phyloP scores from a whole-genome alignment of 2,888 invertebrate species.

The Leuctra nigra region DNA sequence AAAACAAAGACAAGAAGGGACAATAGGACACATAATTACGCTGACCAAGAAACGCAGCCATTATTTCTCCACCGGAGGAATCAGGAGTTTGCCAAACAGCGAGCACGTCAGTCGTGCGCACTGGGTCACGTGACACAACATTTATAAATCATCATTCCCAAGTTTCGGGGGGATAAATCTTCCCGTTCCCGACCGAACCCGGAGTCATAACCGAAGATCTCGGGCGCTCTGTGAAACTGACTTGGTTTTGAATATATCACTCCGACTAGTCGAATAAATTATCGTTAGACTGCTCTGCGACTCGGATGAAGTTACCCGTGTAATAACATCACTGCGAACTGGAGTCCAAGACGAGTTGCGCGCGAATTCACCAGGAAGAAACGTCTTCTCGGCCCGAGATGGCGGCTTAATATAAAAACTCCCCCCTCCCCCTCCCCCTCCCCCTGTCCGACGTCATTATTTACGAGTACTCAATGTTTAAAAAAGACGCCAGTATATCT shows the following conservation, averaged over 20 bases:
- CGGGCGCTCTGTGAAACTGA: background rate
- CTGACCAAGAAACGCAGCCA: background rate
- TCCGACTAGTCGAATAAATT: slow-evolving; percentile 8
- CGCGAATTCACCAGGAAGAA: background rate
- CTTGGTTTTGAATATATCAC: slow-evolving; percentile 14
- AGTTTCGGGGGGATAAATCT: background rate
- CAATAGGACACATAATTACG: background rate
- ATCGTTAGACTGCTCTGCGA: background rate
- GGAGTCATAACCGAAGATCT: slow-evolving; percentile 9
- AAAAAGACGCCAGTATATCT: slow-evolving; percentile 2
- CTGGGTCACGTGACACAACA: background rate
- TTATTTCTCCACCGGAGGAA: background rate
- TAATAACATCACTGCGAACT: background rate
- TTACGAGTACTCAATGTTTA: slow-evolving; percentile 10
- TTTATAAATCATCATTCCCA: slow-evolving; percentile 3
- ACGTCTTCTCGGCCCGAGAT: too few species aligned
- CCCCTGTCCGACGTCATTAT: slow-evolving; percentile 2
- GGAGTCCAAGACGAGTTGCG: background rate
- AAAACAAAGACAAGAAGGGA: background rate
- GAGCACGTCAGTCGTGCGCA: background rate
- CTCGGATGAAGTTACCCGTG: background rate
- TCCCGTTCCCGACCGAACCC: background rate
- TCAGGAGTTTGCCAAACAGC: too few species aligned
- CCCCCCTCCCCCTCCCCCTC: background rate
- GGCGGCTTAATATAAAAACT: background rate